Evolutionary conservation across 2,797 vertebrate species (phyloP).

Genomic region (Sylvilagus floridanus): DNA sequence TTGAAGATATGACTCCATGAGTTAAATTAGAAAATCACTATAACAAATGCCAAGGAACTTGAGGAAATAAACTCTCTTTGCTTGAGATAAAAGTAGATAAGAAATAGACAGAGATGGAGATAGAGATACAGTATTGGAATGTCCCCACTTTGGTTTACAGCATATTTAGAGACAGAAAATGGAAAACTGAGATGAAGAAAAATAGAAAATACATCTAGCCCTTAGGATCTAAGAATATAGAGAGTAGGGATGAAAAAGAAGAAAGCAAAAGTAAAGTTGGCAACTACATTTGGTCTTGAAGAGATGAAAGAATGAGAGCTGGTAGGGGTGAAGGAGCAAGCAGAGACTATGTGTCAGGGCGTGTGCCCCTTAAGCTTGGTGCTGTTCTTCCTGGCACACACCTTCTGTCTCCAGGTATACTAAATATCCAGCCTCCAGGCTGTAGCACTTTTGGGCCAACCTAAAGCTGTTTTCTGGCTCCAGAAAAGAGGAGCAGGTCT

Average conservation of each 20-base stretch:
- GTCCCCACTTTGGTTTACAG: not conserved
- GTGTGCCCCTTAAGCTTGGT: not conserved
- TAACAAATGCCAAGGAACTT: not conserved
- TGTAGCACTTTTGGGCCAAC: not conserved
- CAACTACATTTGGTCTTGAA: not conserved
- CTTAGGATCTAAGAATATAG: not conserved
- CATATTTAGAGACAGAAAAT: not conserved
- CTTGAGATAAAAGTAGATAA: not conserved
- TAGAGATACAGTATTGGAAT: not conserved
- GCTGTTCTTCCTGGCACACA: not conserved
- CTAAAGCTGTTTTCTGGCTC: not conserved
- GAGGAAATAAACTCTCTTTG: not conserved
- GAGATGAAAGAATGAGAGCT: not conserved
- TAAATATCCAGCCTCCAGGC: not conserved
- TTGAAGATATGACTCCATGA: not conserved
- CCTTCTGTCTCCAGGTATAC: not conserved
- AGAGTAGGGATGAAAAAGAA: not conserved
- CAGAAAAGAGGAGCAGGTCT: not conserved
- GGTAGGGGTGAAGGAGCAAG: not conserved
- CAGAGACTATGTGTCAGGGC: not conserved
- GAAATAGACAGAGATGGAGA: not conserved
- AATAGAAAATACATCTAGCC: not conserved
- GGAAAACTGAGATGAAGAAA: not conserved
- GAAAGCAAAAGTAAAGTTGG: not conserved
- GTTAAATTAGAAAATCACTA: not conserved